These are phyloP conservation scores for Pelodytes ibericus DNA, from an alignment of 2,797 vertebrate genomes.

Conservation along the genomic window DNA sequence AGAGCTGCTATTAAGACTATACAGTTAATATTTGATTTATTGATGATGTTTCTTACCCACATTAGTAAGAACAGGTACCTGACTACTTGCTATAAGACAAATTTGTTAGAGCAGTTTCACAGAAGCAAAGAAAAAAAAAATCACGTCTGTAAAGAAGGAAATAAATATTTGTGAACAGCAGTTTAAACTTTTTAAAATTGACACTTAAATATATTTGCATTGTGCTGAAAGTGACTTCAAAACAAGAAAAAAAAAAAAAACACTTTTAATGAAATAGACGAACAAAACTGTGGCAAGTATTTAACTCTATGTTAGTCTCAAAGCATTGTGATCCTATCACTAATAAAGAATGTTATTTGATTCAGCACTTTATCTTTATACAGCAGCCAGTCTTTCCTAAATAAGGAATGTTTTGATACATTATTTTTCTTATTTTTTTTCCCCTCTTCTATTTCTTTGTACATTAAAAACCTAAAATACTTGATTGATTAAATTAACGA, in stretches of 20 bases:
- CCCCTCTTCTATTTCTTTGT: conserved; percentile 87
- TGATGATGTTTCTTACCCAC: conserved; percentile 34
- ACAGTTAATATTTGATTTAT: conserved; percentile 32
- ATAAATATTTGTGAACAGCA: conserved; percentile 82
- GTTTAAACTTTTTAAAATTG: conserved; percentile 81
- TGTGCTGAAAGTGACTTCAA: conserved; percentile 77
- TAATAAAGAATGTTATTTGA: conserved; percentile 66
- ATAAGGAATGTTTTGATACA: conserved; percentile 98
- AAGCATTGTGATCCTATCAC: conserved; percentile 81
- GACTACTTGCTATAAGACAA: conserved; percentile 50
- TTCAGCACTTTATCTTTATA: conserved; percentile 83
- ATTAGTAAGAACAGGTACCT: conserved; percentile 41
- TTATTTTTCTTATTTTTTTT: conserved; percentile 69
- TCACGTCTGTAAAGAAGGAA: conserved; percentile 75
- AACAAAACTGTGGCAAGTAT: conserved; percentile 69
- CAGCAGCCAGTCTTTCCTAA: conserved; percentile 95
- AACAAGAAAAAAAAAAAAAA: conserved; percentile 56
- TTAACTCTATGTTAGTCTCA: conserved; percentile 71
- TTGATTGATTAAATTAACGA: conserved; percentile 91
- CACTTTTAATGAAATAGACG: conserved; percentile 64
- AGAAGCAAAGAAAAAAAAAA: conserved; percentile 77
- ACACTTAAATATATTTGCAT: conserved; percentile 87
- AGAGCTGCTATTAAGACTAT: conserved; percentile 80
- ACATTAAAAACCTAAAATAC: conserved; percentile 93
- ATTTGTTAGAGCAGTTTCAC: conserved; percentile 84